Evolutionary conservation across 2,113 vertebrate genomes (phyloP).

Genomic region (Gasterosteus nipponicus): DNA sequence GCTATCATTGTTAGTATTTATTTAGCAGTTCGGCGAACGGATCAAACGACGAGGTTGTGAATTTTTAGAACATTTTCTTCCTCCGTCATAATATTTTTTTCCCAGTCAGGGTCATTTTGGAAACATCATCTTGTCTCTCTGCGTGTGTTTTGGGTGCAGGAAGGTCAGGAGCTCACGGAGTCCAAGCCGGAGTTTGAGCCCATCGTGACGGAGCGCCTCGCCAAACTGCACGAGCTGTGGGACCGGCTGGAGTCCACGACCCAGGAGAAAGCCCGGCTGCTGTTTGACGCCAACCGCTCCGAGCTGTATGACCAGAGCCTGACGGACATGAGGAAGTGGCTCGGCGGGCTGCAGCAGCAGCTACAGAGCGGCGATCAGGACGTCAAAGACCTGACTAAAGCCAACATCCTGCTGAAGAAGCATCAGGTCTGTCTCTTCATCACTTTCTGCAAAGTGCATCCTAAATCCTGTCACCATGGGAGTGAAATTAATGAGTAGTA

Average conservation of each 20-base stretch:
- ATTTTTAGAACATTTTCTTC: no score
- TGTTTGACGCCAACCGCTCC: slow-evolving; percentile 89
- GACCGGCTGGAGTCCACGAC: slow-evolving; percentile 83
- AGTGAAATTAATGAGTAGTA: slow-evolving; percentile 2
- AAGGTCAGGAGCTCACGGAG: slow-evolving; percentile 85
- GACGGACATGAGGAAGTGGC: slow-evolving; percentile 87
- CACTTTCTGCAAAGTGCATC: not conserved
- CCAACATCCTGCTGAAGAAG: slow-evolving; percentile 92
- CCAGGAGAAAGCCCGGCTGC: slow-evolving; percentile 84
- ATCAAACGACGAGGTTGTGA: not conserved
- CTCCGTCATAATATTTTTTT: not conserved
- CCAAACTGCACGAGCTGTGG: slow-evolving; percentile 86
- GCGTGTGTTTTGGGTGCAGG: slow-evolving; percentile 73
- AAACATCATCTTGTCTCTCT: not conserved
- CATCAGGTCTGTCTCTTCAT: slow-evolving; percentile 79
- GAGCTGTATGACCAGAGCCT: slow-evolving; percentile 88
- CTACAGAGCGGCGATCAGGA: slow-evolving; percentile 82
- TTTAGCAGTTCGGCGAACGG: no score
- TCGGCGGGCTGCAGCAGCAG: slow-evolving; percentile 85
- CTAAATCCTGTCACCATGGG: slow-evolving; percentile 17
- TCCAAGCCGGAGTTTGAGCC: slow-evolving; percentile 85
- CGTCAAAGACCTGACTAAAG: slow-evolving; percentile 89
- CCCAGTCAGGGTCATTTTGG: not conserved
- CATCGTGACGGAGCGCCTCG: slow-evolving; percentile 81
- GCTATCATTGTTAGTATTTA: no score